A percentile compares a stretch with the other conserved stretches of the same genome.
phyloP scores from a whole-genome alignment of 1,140 invertebrate genomes.

The Coptotermes formosanus region DNA sequence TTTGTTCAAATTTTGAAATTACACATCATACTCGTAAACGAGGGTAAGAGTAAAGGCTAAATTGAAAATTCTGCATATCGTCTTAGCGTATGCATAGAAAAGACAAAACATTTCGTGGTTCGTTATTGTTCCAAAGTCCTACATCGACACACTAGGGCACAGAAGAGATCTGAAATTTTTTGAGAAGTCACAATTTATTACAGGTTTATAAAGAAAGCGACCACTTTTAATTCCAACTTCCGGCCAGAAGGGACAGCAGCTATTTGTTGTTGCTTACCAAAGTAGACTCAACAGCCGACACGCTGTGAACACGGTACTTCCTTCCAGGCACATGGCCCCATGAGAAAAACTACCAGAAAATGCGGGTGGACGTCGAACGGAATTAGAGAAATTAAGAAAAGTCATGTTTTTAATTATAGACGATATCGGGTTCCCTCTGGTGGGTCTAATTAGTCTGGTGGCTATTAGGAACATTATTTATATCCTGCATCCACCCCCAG shows the following conservation, averaged over 20 bases:
- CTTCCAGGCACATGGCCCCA: background rate
- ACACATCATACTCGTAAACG: too few species aligned
- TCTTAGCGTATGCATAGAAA: too few species aligned
- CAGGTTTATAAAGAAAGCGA: background rate
- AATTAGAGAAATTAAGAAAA: slow-evolving; percentile 20
- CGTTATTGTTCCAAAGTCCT: background rate
- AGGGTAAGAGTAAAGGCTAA: too few species aligned
- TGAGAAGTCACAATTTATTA: background rate
- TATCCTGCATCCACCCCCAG: background rate
- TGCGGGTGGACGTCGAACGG: background rate
- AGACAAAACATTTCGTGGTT: too few species aligned
- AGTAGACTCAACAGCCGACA: background rate
- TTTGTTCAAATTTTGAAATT: too few species aligned
- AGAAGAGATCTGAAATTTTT: background rate
- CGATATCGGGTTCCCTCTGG: background rate
- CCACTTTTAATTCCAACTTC: background rate
- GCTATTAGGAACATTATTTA: background rate
- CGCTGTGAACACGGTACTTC: background rate
- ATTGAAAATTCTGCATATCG: too few species aligned
- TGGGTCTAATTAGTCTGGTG: background rate
- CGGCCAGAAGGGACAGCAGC: background rate
- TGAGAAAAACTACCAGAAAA: background rate
- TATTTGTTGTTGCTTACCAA: background rate
- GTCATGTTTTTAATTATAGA: slow-evolving; percentile 14
- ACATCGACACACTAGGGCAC: background rate